Conservation (phyloP, 1,140 invertebrate species). For the Chironomus tepperi region DNA sequence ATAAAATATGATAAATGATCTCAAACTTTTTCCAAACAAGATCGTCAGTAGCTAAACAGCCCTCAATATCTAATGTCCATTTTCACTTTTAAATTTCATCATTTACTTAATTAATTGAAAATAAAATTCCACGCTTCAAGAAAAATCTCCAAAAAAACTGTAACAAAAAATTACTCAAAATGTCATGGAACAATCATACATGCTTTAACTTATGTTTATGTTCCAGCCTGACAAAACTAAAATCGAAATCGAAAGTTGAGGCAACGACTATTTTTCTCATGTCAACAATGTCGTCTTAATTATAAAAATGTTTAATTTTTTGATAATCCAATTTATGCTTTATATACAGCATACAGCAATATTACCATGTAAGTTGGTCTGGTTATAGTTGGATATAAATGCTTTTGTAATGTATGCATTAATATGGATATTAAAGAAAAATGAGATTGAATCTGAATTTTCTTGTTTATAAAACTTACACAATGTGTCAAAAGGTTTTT, state of each 20-base stretch:
- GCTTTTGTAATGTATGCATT: not conserved
- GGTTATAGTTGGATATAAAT: too few relatives aligned
- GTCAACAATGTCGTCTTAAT: not conserved
- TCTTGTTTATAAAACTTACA: not conserved
- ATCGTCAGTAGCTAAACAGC: too few relatives aligned
- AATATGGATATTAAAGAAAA: not conserved
- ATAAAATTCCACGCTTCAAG: too few relatives aligned
- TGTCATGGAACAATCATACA: too few relatives aligned
- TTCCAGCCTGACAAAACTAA: not conserved
- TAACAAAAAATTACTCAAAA: too few relatives aligned
- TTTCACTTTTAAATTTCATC: too few relatives aligned
- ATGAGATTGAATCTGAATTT: not conserved
- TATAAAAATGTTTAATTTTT: not conserved
- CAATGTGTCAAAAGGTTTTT: not conserved
- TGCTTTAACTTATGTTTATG: too few relatives aligned
- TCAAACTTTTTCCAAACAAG: too few relatives aligned
- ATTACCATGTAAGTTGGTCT: not conserved
- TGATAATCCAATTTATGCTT: not conserved
- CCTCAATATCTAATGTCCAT: too few relatives aligned
- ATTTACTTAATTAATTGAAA: too few relatives aligned
- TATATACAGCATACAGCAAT: not conserved
- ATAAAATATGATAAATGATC: too few relatives aligned
- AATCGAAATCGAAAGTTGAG: not conserved
- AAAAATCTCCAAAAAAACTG: too few relatives aligned
- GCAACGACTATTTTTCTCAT: not conserved